phyloP scores from a whole-genome alignment of 2,797 vertebrate genomes.

The Lates japonicus region DNA sequence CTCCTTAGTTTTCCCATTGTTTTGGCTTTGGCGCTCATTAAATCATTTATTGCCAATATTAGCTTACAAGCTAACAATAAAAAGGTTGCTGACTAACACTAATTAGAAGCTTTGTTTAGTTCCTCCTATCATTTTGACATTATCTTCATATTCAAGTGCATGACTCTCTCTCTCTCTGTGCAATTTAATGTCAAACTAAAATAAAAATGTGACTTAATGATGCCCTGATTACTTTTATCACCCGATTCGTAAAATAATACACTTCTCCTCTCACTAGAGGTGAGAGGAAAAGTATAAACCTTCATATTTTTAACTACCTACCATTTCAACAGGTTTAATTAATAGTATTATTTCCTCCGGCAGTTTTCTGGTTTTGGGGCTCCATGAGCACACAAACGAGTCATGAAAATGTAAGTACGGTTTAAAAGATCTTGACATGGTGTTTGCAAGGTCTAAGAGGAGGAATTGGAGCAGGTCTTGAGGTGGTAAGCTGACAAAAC shows the following conservation, averaged over 20 bases:
- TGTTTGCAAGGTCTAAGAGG: conserved; percentile 5
- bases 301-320: not conserved
- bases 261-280: no score
- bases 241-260: not conserved
- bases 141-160: no score
- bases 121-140: no score
- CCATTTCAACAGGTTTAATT: not conserved
- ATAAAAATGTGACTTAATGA: no score
- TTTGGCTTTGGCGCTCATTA: no score
- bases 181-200: no score
- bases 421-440: not conserved
- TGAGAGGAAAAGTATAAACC: not conserved
- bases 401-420: conserved; percentile 1
- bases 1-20: no score
- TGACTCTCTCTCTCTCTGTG: no score
- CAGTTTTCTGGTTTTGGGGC: not conserved
- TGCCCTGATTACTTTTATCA: not conserved
- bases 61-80: no score
- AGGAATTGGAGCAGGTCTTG: conserved; percentile 23
- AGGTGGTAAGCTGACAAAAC: conserved; percentile 9
- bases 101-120: no score
- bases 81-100: no score
- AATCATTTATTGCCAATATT: no score
- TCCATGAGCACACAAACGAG: not conserved
- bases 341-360: not conserved